A percentile compares a stretch with the other conserved stretches of the same genome.
phyloP scores from a whole-genome alignment of 2,888 invertebrate genomes.

The Eristalis tenax region DNA sequence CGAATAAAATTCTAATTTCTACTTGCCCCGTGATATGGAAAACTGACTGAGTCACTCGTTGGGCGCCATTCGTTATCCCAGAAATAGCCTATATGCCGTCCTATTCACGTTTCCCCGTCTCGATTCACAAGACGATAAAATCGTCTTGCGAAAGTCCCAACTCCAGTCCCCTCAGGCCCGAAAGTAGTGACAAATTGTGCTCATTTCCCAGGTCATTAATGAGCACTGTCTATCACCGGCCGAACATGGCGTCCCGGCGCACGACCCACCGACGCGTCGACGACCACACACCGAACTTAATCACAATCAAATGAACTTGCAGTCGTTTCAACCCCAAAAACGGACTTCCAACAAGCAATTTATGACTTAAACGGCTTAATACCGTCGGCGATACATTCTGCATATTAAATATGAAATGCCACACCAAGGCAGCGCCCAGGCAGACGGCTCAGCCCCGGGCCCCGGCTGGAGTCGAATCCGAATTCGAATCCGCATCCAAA shows the following conservation, averaged over 20 bases:
- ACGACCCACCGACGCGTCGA: slow-evolving; percentile 3
- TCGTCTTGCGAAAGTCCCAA: neutral
- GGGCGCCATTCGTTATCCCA: no score
- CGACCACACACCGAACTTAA: slow-evolving; percentile 5
- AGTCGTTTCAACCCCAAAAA: slow-evolving; percentile 52
- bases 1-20: no score
- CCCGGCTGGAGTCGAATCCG: slow-evolving; percentile 36
- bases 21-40: no score
- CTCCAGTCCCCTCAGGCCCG: neutral
- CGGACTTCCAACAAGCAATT: slow-evolving; percentile 61
- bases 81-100: neutral
- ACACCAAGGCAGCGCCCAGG: slow-evolving; percentile 23
- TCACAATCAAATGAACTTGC: slow-evolving; percentile 47
- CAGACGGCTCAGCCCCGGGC: neutral
- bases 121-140: neutral
- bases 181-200: neutral
- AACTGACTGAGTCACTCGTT: no score
- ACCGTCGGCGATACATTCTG: slow-evolving; percentile 58
- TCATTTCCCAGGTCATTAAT: neutral
- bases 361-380: slow-evolving; percentile 67
- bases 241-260: neutral
- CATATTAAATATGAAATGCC: slow-evolving; percentile 67
- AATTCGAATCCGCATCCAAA: slow-evolving; percentile 53
- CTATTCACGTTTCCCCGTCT: neutral
- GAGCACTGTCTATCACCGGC: neutral